Evolutionary conservation across 2,888 invertebrate genomes (phyloP), one percentile per base, ranked within the genome.

Genomic region (Aphodius granarius): DNA sequence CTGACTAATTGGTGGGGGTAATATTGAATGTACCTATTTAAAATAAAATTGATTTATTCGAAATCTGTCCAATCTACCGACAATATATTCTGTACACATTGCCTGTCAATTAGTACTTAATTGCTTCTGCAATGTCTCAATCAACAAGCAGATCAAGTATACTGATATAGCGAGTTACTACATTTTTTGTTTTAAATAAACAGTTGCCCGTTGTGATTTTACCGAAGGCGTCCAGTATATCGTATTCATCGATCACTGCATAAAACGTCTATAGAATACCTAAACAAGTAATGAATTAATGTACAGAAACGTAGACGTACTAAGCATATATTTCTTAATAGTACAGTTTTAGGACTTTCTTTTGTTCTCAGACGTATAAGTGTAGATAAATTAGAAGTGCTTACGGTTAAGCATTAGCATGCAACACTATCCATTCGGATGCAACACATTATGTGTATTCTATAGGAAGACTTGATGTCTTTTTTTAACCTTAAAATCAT

Each of bases 31-130:
- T 43, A 1, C 13, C 13, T 43, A 43, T 43, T 43, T 6, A 43
- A 43, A 43, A 43, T 43, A 43, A 43, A 43, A 43, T 43, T 43
- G 43, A 43, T 43, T 43, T 43, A 43, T 43, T 43, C 43, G 43
- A 43, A 43, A 43, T 9, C 9, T 43, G 43, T 43, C 43, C 43
- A 43, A 43, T 43, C 43, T 43, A 19, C 20, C 19, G 68, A 20
- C n/a, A 68, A 22, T 20, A 21, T 68, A 68, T 68, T 68, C 68
- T n/a, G 21, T 68, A 21, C 68, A 68, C 68, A 68, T 68, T 20
- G 20, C n/a, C 68, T n/a, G 68, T 68, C 43, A 68, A 68, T 68
- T 68, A 68, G 22, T 68, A 68, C n/a, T 68, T 68, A 68, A 68
- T 68, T 68, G 68, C 68, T 68, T 16, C 21, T 20, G 68, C 22